These are phyloP conservation scores for Anomalospiza imberbis DNA, from an alignment of 2,797 vertebrate species.

Conservation along the genomic window DNA sequence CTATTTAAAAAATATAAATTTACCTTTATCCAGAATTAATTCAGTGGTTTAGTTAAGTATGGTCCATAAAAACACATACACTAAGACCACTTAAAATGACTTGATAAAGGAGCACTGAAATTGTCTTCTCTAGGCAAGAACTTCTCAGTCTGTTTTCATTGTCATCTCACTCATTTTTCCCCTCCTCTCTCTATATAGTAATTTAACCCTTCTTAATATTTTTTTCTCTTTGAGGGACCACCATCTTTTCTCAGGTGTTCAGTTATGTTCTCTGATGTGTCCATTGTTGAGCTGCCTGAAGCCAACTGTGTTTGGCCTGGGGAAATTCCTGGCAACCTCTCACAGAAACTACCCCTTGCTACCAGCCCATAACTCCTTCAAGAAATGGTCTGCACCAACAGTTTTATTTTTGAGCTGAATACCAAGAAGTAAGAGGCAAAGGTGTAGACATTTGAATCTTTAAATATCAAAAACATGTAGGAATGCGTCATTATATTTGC, in stretches of 20 bases:
- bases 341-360: background rate
- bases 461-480: background rate
- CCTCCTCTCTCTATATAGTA: background rate
- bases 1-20: background rate
- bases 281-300: background rate
- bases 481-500: background rate
- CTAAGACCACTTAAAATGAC: background rate
- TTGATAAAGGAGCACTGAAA: background rate
- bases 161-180: rapidly evolving
- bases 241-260: background rate
- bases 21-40: background rate
- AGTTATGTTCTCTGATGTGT: background rate
- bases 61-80: background rate
- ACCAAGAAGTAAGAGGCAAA: background rate
- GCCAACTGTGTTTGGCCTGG: rapidly evolving
- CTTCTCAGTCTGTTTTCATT: background rate
- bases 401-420: background rate
- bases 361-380: background rate
- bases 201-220: background rate
- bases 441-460: background rate
- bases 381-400: background rate
- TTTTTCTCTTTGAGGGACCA: background rate
- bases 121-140: background rate
- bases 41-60: background rate
- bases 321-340: background rate